phyloP scores from a whole-genome alignment of 2,888 invertebrate genomes.

The Chrysotoxum bicinctum region DNA sequence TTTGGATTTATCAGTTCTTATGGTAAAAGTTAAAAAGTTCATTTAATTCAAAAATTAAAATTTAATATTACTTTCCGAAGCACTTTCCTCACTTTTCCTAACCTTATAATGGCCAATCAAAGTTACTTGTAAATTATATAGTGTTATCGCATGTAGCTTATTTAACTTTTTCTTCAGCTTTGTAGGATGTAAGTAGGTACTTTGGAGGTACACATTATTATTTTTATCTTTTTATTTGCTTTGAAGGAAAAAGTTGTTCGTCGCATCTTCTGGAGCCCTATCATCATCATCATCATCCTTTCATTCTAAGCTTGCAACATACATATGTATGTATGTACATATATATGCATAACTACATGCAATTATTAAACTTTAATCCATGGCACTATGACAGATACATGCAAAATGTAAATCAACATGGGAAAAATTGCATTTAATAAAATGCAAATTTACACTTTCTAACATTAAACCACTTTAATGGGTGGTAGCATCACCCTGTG shows the following conservation, averaged over 20 bases:
- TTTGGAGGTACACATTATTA: slow-evolving; percentile 41
- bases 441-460: slow-evolving; percentile 62
- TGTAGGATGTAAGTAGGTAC: neutral
- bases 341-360: slow-evolving; percentile 19
- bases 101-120: slow-evolving; percentile 45
- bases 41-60: neutral
- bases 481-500: neutral
- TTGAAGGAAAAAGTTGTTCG: neutral
- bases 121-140: slow-evolving; percentile 20
- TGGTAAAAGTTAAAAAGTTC: neutral
- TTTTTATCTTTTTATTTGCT: slow-evolving; percentile 39
- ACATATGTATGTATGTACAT: neutral
- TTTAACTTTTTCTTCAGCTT: neutral
- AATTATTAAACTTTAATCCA: slow-evolving; percentile 65
- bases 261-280: neutral
- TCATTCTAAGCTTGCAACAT: neutral
- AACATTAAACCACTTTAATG: slow-evolving; percentile 64
- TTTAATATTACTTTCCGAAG: no score
- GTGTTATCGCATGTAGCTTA: slow-evolving; percentile 36
- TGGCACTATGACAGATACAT: slow-evolving; percentile 36
- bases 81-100: neutral
- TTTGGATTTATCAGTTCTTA: no score
- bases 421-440: slow-evolving; percentile 62
- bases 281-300: neutral
- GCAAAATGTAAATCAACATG: slow-evolving; percentile 5